A percentile compares a stretch with the other conserved stretches of the same genome.
Conservation (phyloP, 2,113 vertebrate species). For the Rhinoptilus africanus region DNA sequence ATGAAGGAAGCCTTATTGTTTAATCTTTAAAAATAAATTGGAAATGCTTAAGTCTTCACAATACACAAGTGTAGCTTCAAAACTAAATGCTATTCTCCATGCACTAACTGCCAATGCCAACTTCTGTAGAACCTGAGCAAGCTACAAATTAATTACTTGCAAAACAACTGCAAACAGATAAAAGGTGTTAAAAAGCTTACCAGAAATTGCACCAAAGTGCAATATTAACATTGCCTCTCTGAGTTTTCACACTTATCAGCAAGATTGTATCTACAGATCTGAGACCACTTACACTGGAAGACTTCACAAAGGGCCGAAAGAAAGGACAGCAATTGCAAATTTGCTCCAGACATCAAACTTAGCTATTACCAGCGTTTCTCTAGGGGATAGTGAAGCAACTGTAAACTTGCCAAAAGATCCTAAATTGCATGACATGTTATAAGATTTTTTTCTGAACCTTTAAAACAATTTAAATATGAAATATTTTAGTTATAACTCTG, state of each 20-base stretch:
- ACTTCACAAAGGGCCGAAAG: not conserved
- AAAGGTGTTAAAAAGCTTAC: not conserved
- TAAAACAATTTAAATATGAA: not conserved
- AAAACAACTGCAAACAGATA: not conserved
- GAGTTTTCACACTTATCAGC: not conserved
- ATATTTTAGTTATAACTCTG: not conserved
- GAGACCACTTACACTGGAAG: not conserved
- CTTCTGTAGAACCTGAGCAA: not conserved
- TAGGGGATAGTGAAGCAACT: not conserved
- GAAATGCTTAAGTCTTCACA: not conserved
- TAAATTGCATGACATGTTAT: not conserved
- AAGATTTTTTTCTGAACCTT: not conserved
- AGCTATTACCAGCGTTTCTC: not conserved
- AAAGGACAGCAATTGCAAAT: not conserved
- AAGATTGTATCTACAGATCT: not conserved
- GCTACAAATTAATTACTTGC: not conserved
- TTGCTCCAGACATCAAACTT: not conserved
- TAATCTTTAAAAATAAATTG: not conserved
- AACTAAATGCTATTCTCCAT: fast-evolving
- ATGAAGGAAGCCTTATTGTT: not conserved
- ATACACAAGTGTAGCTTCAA: not conserved
- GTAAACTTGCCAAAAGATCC: not conserved
- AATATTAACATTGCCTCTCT: not conserved
- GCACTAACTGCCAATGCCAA: not conserved
- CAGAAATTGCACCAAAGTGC: not conserved